A percentile compares a stretch with the other conserved stretches of the same genome.
phyloP scores from a whole-genome alignment of 1,140 invertebrate species.

The Harlomillsia oculata region DNA sequence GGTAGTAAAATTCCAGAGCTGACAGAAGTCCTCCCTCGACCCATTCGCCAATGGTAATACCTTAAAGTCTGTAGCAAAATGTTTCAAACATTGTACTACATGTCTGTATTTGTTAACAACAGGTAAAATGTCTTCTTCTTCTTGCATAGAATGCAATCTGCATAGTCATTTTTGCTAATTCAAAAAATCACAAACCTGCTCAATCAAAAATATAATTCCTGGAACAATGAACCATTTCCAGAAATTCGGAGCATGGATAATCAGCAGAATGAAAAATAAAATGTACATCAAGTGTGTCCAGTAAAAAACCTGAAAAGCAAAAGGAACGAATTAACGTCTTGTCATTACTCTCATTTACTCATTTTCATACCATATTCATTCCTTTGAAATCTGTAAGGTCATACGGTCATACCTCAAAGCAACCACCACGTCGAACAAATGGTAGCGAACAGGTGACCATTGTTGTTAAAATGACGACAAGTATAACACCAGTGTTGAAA shows the following conservation, averaged over 20 bases:
- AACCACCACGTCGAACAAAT: conserved; percentile 76
- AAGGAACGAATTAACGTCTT: too few relatives aligned
- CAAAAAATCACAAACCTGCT: conserved; percentile 48
- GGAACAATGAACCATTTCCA: conserved; percentile 89
- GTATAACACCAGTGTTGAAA: conserved; percentile 72
- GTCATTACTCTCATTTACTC: background rate
- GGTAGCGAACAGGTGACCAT: conserved; percentile 79
- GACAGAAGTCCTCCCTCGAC: conserved; percentile 68
- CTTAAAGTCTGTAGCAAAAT: conserved; percentile 9
- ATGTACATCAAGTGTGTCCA: conserved; percentile 88
- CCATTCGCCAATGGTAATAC: conserved; percentile 34
- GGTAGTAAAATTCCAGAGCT: conserved; percentile 70
- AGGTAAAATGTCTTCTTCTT: too few relatives aligned
- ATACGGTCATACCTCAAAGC: conserved; percentile 90
- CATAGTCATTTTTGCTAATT: too few relatives aligned
- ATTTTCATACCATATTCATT: background rate
- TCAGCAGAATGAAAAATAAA: conserved; percentile 73
- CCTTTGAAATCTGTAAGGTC: too few relatives aligned
- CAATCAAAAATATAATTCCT: conserved; percentile 66
- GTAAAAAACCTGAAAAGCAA: conserved; percentile 77
- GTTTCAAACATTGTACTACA: background rate
- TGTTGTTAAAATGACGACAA: conserved; percentile 60
- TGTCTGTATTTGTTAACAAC: too few relatives aligned
- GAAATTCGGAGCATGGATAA: conserved; percentile 83
- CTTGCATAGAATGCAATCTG: background rate